Conservation (phyloP, 1,140 invertebrate genomes). For the Ostrea denselamellosa region DNA sequence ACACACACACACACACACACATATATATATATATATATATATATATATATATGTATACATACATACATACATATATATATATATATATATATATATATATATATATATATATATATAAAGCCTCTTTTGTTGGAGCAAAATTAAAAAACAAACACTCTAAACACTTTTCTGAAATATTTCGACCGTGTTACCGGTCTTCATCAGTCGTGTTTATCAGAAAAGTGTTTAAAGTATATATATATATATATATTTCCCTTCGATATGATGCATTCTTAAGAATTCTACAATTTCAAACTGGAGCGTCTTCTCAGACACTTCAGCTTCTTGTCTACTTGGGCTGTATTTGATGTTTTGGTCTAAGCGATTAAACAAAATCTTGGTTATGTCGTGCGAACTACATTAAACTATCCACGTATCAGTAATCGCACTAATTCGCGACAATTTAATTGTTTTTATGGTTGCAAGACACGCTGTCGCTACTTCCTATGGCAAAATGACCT, state of each 20-base stretch:
- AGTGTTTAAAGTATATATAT: no score
- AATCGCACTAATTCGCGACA: constrained; percentile 31
- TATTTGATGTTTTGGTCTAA: not conserved
- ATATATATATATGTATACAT: no score
- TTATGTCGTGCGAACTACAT: not conserved
- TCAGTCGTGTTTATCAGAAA: no score
- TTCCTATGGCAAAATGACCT: constrained; percentile 34
- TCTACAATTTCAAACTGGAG: not conserved
- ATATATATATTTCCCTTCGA: not conserved
- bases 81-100: no score
- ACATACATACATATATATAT: no score
- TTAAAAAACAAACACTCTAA: no score
- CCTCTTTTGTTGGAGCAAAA: not conserved
- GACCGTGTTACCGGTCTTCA: no score
- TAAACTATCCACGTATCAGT: constrained; percentile 28
- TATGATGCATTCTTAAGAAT: not conserved
- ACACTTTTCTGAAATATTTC: no score
- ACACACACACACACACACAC: no score
- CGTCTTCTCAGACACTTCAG: not conserved
- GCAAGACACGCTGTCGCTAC: not conserved
- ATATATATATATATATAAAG: no score
- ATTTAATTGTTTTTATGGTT: constrained; percentile 29
- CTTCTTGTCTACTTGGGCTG: not conserved
- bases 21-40: no score
- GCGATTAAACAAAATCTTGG: constrained; percentile 13